Conservation (phyloP, 2,888 invertebrate genomes). For the Alsophila aescularia region DNA sequence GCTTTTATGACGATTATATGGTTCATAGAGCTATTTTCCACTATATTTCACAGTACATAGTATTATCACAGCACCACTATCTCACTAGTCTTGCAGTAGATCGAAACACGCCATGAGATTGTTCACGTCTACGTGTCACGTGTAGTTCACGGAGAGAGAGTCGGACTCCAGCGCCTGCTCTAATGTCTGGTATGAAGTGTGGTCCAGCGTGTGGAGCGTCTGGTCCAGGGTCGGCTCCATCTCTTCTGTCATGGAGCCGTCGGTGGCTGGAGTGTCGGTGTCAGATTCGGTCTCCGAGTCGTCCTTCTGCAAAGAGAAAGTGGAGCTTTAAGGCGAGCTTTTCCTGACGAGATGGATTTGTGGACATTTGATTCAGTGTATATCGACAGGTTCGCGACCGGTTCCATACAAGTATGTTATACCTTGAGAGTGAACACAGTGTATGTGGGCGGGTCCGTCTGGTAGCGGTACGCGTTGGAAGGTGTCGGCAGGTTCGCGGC, state of each 20-base stretch:
- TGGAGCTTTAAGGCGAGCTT: background rate
- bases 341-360: too few species aligned
- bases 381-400: too few species aligned
- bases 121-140: conserved; percentile 6
- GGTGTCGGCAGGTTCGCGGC: conserved; percentile 86
- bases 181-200: background rate
- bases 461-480: conserved; percentile 87
- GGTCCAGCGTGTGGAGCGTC: background rate
- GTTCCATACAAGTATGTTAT: too few species aligned
- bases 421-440: conserved; percentile 89
- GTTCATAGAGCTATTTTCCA: too few species aligned
- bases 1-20: too few species aligned
- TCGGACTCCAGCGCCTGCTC: background rate
- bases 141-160: background rate
- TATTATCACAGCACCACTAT: background rate
- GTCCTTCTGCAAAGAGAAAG: conserved; percentile 46
- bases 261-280: conserved; percentile 42
- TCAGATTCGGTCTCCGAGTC: conserved; percentile 41
- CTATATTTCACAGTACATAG: too few species aligned
- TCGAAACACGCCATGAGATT: conserved; percentile 8
- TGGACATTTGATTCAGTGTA: too few species aligned
- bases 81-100: conserved; percentile 1
- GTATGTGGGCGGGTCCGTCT: conserved; percentile 87
- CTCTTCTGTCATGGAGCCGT: conserved; percentile 24
- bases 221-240: background rate